Percentiles rank a stretch among this genome's conserved stretches.
phyloP scores from a whole-genome alignment of 2,888 invertebrate genomes.

The Drosophila picticornis region DNA sequence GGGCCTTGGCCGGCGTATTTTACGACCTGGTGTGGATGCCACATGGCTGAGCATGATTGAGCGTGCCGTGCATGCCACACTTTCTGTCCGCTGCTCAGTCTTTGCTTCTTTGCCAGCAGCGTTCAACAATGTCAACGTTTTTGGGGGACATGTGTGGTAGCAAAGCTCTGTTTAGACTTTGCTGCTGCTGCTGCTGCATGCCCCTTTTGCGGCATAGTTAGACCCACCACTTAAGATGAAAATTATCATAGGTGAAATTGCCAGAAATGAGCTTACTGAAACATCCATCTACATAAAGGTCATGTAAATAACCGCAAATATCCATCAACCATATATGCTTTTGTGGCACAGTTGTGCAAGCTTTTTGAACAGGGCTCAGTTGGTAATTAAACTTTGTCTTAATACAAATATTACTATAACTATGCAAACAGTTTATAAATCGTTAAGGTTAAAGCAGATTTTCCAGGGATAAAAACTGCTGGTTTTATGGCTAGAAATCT shows the following conservation, averaged over 20 bases:
- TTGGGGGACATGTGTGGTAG: conserved; percentile 30
- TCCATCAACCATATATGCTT: not conserved
- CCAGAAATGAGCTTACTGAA: conserved; percentile 64
- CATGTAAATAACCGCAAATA: not conserved
- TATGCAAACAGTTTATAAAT: not conserved
- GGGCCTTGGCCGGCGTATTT: conserved; percentile 21
- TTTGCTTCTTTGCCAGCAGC: conserved; percentile 19
- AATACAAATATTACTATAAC: not conserved
- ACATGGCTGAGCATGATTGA: conserved; percentile 62
- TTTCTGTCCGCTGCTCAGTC: not conserved
- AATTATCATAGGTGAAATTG: conserved; percentile 71
- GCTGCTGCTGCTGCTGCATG: conserved; percentile 8
- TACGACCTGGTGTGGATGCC: conserved; percentile 35
- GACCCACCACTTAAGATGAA: conserved; percentile 62
- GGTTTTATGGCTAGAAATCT: not conserved
- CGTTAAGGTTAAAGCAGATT: not conserved
- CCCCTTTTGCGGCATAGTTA: conserved; percentile 10
- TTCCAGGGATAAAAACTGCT: not conserved
- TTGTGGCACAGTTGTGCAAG: not conserved
- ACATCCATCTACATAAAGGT: conserved; percentile 38
- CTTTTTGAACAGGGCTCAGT: not conserved
- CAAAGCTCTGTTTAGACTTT: conserved; percentile 19
- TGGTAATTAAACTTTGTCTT: not conserved
- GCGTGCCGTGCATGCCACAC: conserved; percentile 47
- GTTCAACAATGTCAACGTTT: conserved; percentile 66